These are phyloP conservation scores for Scartelaos histophorus DNA, from an alignment of 2,113 vertebrate species.

Conservation along the genomic window DNA sequence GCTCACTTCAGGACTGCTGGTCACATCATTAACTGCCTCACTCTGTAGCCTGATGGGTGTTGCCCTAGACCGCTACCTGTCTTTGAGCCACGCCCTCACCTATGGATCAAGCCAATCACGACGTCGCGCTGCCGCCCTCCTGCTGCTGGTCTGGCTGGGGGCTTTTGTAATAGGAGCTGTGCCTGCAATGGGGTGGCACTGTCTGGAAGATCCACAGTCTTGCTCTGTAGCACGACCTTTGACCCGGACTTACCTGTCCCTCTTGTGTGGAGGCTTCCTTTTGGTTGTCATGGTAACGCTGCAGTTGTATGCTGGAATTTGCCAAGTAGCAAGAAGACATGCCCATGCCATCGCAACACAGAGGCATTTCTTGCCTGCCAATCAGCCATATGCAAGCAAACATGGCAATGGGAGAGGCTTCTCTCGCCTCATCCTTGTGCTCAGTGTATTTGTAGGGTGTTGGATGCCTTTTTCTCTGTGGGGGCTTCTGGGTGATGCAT, in stretches of 20 bases:
- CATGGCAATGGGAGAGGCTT: constrained; percentile 64
- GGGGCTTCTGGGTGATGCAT: constrained; percentile 85
- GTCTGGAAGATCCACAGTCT: constrained; percentile 72
- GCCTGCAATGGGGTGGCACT: constrained; percentile 92
- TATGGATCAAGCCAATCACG: constrained; percentile 86
- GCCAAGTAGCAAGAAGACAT: constrained; percentile 84
- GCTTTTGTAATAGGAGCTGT: constrained; percentile 83
- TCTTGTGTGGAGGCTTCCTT: constrained; percentile 86
- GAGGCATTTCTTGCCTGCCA: constrained; percentile 84
- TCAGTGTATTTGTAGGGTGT: constrained; percentile 89
- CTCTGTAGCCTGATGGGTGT: constrained; percentile 90
- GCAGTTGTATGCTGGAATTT: constrained; percentile 91
- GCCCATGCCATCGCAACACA: constrained; percentile 95
- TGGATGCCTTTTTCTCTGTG: constrained; percentile 93
- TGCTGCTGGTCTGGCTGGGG: constrained; percentile 84
- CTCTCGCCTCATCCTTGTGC: constrained; percentile 80
- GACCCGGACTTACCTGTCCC: constrained; percentile 83
- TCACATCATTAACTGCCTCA: constrained; percentile 88
- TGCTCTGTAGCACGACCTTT: constrained; percentile 87
- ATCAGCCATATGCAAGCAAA: constrained; percentile 80
- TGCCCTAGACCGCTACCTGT: constrained; percentile 92
- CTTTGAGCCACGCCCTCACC: constrained; percentile 89
- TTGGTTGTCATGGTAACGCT: constrained; percentile 83
- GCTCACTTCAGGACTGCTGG: constrained; percentile 85
- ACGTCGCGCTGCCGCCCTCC: constrained; percentile 83